A percentile compares a stretch with the other conserved stretches of the same genome.
These are phyloP conservation scores for Hylia prasina DNA, from an alignment of 2,113 vertebrate genomes.

Conservation along the genomic window DNA sequence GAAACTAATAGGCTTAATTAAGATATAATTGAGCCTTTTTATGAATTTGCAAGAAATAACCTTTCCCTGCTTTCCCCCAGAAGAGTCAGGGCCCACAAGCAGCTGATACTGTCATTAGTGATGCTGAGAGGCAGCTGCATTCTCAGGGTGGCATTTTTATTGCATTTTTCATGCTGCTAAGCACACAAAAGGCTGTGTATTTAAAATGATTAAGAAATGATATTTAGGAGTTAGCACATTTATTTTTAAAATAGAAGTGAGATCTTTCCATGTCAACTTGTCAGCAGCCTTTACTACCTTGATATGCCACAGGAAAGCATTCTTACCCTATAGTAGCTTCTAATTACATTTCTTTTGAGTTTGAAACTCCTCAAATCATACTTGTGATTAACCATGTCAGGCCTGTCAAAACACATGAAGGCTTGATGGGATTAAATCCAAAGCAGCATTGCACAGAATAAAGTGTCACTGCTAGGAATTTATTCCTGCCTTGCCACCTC, in stretches of 20 bases:
- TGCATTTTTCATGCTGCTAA: neutral
- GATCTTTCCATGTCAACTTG: neutral
- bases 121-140: neutral
- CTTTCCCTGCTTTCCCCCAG: neutral
- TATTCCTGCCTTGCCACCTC: neutral
- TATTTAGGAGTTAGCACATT: neutral
- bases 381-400: slow-evolving; percentile 5
- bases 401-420: slow-evolving; percentile 35
- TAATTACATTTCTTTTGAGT: slow-evolving; percentile 3
- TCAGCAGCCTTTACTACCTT: neutral
- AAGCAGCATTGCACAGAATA: neutral
- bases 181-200: neutral
- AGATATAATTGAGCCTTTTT: neutral
- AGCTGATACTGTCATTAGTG: neutral
- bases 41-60: neutral
- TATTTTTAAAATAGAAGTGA: slow-evolving; percentile 18
- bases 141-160: neutral
- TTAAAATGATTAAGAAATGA: neutral
- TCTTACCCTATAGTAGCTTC: neutral
- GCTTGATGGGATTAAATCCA: slow-evolving; percentile 16
- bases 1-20: neutral
- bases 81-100: neutral
- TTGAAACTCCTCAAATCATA: neutral
- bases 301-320: neutral
- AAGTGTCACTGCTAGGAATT: neutral